Percentiles rank a stretch among this genome's conserved stretches.
Conservation (phyloP, 2,113 vertebrate genomes). For the Emydura subglobosa region DNA sequence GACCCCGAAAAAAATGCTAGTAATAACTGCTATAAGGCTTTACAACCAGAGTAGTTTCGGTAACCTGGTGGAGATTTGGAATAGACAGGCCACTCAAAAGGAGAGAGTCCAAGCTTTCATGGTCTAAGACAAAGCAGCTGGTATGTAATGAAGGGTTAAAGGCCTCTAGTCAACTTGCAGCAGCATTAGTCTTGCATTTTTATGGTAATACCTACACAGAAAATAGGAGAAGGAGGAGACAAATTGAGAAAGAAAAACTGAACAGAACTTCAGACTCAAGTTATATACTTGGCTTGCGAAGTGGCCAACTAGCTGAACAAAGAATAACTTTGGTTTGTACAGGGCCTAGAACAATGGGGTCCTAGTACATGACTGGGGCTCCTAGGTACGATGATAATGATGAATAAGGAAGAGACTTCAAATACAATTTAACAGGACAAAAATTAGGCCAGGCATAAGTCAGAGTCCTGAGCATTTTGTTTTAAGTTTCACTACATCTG, state of each 20-base stretch:
- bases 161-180: not conserved
- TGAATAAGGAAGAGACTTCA: not conserved
- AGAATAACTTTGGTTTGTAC: not conserved
- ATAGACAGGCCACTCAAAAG: not conserved
- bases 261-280: not conserved
- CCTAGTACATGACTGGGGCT: not conserved
- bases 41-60: not conserved
- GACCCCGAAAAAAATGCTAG: not conserved
- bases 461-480: not conserved
- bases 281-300: not conserved
- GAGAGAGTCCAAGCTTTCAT: not conserved
- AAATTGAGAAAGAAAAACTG: not conserved
- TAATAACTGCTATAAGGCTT: not conserved
- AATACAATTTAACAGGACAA: not conserved
- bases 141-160: not conserved
- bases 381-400: not conserved
- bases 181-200: not conserved
- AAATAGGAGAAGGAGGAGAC: not conserved
- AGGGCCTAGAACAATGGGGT: not conserved
- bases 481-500: not conserved
- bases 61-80: not conserved
- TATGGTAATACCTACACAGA: not conserved
- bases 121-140: fast-evolving
- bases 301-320: not conserved
- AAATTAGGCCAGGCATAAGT: not conserved